Evolutionary conservation across 2,888 invertebrate species (phyloP).

Genomic region (Pachliopta kotzebuea): DNA sequence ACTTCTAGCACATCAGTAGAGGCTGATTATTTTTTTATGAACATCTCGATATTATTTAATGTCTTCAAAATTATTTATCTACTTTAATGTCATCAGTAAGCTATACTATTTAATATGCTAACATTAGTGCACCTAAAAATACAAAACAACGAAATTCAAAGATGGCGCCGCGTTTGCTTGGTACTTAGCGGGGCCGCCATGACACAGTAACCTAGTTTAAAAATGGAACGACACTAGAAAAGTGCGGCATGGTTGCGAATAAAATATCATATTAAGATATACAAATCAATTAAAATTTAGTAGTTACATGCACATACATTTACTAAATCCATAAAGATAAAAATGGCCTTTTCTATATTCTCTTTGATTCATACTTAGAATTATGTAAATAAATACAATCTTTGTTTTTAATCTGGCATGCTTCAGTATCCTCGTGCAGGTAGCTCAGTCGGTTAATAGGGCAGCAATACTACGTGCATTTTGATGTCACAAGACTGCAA

Average conservation of each 20-base stretch:
- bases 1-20: too few relatives aligned
- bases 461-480: constrained; percentile 50
- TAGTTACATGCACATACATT: neutral
- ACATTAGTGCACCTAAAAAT: constrained; percentile 42
- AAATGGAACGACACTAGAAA: constrained; percentile 75
- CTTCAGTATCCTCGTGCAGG: constrained; percentile 33
- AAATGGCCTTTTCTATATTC: neutral
- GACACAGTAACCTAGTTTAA: constrained; percentile 78
- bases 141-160: constrained; percentile 70
- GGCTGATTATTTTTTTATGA: too few relatives aligned
- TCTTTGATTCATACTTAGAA: neutral
- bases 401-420: constrained; percentile 34
- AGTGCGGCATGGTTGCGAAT: constrained; percentile 55
- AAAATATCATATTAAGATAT: constrained; percentile 42
- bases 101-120: neutral
- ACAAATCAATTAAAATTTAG: neutral
- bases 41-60: too few relatives aligned
- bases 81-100: neutral
- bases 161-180: constrained; percentile 69
- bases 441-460: constrained; percentile 53
- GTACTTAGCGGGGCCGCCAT: constrained; percentile 70
- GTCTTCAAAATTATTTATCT: neutral
- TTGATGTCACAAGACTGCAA: constrained; percentile 51
- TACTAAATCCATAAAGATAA: neutral
- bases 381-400: constrained; percentile 21